Evolutionary conservation across 2,113 vertebrate species (phyloP).

Genomic region (Macquaria australasica): DNA sequence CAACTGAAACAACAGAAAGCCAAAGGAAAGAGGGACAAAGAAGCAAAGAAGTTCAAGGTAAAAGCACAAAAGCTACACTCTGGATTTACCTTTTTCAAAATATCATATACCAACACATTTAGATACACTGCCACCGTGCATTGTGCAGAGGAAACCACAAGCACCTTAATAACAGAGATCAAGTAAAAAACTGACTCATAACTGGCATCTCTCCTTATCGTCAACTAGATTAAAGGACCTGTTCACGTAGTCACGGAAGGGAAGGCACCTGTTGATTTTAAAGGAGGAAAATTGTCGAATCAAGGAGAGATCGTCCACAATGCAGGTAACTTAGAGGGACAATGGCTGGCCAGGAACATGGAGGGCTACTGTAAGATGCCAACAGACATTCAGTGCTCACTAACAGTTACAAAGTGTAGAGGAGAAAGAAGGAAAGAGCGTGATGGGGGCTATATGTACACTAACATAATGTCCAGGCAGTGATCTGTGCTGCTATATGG

Average conservation of each 20-base stretch:
- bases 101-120: too few relatives aligned
- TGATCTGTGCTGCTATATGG: neutral
- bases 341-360: neutral
- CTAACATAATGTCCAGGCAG: neutral
- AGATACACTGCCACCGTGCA: neutral
- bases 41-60: neutral
- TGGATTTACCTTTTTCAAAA: neutral
- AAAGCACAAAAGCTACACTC: neutral
- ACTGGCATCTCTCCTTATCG: neutral
- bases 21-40: too few relatives aligned
- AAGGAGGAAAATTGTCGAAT: neutral
- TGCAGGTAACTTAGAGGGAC: neutral
- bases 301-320: neutral
- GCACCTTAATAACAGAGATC: neutral
- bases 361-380: neutral
- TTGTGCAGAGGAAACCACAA: neutral
- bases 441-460: neutral
- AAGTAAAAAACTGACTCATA: neutral
- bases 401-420: neutral
- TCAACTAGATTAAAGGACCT: neutral
- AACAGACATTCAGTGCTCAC: neutral
- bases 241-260: neutral
- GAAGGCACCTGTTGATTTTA: neutral
- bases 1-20: neutral
- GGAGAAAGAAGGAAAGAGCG: neutral